Evolutionary conservation across 2,888 invertebrate genomes (phyloP).

Genomic region (Noctuana brunneofusca): DNA sequence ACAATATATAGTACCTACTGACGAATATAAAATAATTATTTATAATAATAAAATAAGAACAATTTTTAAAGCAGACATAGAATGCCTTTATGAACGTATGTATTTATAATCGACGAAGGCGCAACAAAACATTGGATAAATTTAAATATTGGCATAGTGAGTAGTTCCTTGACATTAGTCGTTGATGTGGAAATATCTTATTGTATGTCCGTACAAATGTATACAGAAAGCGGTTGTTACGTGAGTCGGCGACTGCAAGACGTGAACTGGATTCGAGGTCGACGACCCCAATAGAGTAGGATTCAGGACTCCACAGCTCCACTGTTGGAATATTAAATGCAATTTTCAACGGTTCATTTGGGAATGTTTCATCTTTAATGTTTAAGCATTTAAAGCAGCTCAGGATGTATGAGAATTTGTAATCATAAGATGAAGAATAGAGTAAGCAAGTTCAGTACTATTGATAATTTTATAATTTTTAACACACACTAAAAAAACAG

Average conservation of each 20-base stretch:
- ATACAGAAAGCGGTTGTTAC: constrained; percentile 75
- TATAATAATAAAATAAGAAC: no score
- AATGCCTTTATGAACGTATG: not conserved
- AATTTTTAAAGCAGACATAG: no score
- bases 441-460: not conserved
- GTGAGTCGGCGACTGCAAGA: constrained; percentile 75
- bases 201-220: constrained; percentile 33
- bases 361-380: constrained; percentile 17
- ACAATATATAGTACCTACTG: no score
- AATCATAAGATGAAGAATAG: not conserved
- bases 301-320: constrained; percentile 71
- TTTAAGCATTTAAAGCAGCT: not conserved
- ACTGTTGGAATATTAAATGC: constrained; percentile 68
- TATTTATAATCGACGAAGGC: not conserved
- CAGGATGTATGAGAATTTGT: not conserved
- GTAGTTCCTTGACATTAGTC: constrained; percentile 32
- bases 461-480: not conserved
- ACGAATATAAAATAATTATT: no score
- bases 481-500: not conserved
- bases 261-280: constrained; percentile 78
- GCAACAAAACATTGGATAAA: constrained; percentile 26
- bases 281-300: constrained; percentile 72
- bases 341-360: constrained; percentile 40
- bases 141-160: constrained; percentile 28
- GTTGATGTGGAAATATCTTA: constrained; percentile 29